Evolutionary conservation across 2,888 invertebrate genomes (phyloP).

Genomic region (Latrodectus elegans): DNA sequence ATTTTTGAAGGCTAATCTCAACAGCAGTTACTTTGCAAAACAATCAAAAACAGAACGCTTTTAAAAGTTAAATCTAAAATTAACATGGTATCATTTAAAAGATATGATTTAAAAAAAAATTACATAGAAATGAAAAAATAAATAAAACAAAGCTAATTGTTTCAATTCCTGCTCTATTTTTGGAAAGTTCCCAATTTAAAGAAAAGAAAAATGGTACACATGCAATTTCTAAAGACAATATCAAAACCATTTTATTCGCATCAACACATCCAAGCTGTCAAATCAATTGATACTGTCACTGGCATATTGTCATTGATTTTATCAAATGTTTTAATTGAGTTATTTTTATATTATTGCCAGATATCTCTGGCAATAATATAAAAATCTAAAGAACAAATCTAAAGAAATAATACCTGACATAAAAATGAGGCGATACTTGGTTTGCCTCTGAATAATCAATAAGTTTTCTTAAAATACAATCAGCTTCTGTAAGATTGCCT

Average conservation of each 20-base stretch:
- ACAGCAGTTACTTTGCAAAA: too few relatives aligned
- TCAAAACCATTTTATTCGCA: too few relatives aligned
- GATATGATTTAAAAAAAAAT: not conserved
- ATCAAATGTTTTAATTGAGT: too few relatives aligned
- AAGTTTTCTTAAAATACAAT: conserved; percentile 72
- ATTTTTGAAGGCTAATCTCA: too few relatives aligned
- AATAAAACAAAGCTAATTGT: not conserved
- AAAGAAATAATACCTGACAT: conserved; percentile 66
- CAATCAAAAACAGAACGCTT: too few relatives aligned
- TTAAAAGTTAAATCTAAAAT: conserved; percentile 5
- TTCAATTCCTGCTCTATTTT: not conserved
- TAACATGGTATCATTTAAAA: not conserved
- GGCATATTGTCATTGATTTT: too few relatives aligned
- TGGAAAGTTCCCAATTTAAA: not conserved
- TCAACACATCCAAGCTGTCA: too few relatives aligned
- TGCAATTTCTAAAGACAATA: too few relatives aligned
- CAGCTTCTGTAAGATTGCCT: conserved; percentile 73
- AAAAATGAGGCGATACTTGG: conserved; percentile 68
- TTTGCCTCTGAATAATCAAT: conserved; percentile 71
- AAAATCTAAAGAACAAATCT: too few relatives aligned
- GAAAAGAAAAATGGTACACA: not conserved
- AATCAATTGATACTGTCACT: too few relatives aligned
- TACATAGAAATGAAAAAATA: not conserved
- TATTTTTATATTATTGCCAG: too few relatives aligned
- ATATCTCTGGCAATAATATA: too few relatives aligned